These are phyloP conservation scores for Bombus vancouverensis DNA, from an alignment of 1,140 invertebrate genomes.

Conservation along the genomic window DNA sequence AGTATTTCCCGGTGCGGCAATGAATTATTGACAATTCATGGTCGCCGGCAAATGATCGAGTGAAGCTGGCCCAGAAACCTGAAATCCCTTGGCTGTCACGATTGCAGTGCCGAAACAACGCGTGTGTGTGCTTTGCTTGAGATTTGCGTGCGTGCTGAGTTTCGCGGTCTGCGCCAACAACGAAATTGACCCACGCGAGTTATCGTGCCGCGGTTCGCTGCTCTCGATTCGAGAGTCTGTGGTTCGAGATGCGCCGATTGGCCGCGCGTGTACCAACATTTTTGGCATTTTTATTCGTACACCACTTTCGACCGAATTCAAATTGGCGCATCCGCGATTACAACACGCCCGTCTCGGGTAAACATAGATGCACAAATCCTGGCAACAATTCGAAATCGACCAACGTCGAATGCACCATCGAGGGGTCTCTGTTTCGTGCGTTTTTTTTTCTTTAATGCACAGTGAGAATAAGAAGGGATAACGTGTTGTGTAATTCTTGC, in stretches of 20 bases:
- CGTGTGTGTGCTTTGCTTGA: background rate
- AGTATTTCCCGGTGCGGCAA: background rate
- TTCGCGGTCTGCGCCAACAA: background rate
- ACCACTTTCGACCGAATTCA: background rate
- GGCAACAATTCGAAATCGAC: background rate
- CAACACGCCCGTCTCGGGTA: background rate
- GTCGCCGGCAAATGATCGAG: background rate
- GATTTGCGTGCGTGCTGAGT: background rate
- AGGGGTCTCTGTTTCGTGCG: background rate
- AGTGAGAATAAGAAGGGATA: background rate
- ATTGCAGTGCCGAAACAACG: background rate
- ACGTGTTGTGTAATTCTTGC: background rate
- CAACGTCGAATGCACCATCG: too few relatives aligned
- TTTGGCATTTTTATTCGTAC: background rate
- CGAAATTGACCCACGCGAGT: background rate
- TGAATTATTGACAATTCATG: slow-evolving; percentile 11
- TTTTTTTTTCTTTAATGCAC: background rate
- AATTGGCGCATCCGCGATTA: background rate
- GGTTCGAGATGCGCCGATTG: background rate
- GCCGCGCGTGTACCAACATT: background rate
- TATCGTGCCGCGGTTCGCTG: background rate
- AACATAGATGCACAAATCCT: background rate
- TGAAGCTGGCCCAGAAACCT: background rate
- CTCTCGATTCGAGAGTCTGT: background rate
- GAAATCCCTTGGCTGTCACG: background rate